These are phyloP conservation scores for Petrocephalus sullivani DNA, from an alignment of 2,797 vertebrate genomes.

Conservation along the genomic window DNA sequence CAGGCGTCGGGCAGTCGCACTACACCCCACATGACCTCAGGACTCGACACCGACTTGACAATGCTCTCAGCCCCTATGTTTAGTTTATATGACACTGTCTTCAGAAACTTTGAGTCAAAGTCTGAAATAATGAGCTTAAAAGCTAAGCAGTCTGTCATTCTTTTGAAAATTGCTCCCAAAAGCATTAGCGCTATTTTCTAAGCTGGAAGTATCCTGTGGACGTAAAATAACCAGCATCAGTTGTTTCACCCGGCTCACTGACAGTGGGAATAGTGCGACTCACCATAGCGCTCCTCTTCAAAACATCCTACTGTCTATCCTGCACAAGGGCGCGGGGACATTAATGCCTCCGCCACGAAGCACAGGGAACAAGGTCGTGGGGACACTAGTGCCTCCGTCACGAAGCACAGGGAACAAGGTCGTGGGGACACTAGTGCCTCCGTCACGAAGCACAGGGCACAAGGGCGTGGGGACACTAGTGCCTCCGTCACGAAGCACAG, in stretches of 20 bases:
- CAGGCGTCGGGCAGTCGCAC: background rate
- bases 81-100: background rate
- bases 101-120: background rate
- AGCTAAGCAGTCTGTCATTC: background rate
- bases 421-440: background rate
- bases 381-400: background rate
- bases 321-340: background rate
- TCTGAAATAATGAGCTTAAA: background rate
- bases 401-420: background rate
- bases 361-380: background rate
- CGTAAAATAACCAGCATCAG: background rate
- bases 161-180: background rate
- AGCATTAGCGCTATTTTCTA: background rate
- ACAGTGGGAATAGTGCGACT: background rate
- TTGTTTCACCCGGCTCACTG: background rate
- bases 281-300: background rate
- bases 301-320: background rate
- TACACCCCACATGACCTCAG: background rate
- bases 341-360: background rate
- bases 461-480: background rate
- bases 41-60: background rate
- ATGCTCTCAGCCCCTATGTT: background rate
- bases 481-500: background rate
- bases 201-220: background rate
- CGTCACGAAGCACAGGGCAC: background rate